Base-by-base conservation (phyloP, 2,797 vertebrate species). In the Pseudochaenichthys georgianus region DNA sequence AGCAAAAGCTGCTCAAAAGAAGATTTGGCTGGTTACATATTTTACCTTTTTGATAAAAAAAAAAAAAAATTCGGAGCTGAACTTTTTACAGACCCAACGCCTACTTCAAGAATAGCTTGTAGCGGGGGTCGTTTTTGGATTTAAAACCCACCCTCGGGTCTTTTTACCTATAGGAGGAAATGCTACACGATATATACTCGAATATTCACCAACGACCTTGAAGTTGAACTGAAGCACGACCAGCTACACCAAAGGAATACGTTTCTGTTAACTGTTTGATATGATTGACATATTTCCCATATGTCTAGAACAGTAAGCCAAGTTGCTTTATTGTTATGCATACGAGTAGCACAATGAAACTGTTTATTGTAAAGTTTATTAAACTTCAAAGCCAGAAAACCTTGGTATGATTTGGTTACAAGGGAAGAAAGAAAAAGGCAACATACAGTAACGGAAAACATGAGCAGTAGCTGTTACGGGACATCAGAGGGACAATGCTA, bases 231-330 rank as follows among this genome's bases (percentile, higher is more conserved):
- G 34, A 47, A 74, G 53, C 62, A 57, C 60, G 57, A 74, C 57
- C 13, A 63, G 82, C 66, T 51, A 48, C 58, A 67, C 82, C 86
- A 89, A 89, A 91, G 74, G 11, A 60, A 41, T 6, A 3, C 0
- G 6, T 52, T 50, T 17, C 3, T 41, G 9, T 19, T 67, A 6
- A 1, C 13, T 34, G 23, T 57, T 42, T 2, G 34, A 55, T 61
- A 31, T 38, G 2, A 54, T 43, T 60, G 52, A 10, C 10, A 52
- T 13, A 19, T 21, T 13, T 51, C 9, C 69, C 5, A 12, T 31
- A 16, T 79, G 21, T 62, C 6, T 48, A 4, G 13, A 57, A 58
- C 5, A 43, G 59, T 73, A 66, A 17, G 16, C n/a, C 3, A 50
- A 9, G 47, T n/a, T n/a, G 17, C 47, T n/a, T 47, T 47, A 17